Conservation (phyloP, 2,113 vertebrate genomes). For the Mohoua ochrocephala region DNA sequence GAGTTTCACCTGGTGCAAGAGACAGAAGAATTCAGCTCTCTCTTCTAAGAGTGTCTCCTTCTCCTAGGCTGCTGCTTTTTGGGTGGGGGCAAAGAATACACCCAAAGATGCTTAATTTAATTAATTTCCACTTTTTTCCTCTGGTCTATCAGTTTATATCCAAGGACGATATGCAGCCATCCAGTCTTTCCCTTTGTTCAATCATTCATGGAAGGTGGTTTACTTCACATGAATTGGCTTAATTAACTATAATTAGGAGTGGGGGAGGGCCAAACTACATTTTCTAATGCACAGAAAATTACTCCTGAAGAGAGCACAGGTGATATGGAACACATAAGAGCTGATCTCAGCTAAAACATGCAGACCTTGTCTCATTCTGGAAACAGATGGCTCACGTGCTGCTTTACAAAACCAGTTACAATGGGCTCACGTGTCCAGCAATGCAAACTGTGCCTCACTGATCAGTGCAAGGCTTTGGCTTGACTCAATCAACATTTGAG, state of each 20-base stretch:
- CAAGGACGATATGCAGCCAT: background rate
- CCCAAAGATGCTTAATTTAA: background rate
- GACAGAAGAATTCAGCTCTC: background rate
- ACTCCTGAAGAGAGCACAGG: background rate
- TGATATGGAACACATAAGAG: background rate
- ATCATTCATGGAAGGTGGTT: background rate
- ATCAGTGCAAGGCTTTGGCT: background rate
- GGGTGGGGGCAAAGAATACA: background rate
- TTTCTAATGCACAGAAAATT: background rate
- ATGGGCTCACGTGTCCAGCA: background rate
- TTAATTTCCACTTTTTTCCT: background rate
- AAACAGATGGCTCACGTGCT: background rate
- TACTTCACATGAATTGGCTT: background rate
- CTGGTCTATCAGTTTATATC: background rate
- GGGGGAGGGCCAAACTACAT: background rate
- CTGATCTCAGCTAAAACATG: background rate
- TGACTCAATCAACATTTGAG: slow-evolving; percentile 3
- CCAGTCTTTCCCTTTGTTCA: background rate
- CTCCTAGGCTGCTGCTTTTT: background rate
- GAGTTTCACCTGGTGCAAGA: background rate
- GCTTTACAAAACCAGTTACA: background rate
- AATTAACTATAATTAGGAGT: background rate
- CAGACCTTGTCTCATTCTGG: background rate
- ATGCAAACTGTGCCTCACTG: background rate
- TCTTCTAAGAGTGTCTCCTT: background rate